Evolutionary conservation across 2,113 vertebrate genomes (phyloP).

Genomic region (Thryonomys swinderianus): DNA sequence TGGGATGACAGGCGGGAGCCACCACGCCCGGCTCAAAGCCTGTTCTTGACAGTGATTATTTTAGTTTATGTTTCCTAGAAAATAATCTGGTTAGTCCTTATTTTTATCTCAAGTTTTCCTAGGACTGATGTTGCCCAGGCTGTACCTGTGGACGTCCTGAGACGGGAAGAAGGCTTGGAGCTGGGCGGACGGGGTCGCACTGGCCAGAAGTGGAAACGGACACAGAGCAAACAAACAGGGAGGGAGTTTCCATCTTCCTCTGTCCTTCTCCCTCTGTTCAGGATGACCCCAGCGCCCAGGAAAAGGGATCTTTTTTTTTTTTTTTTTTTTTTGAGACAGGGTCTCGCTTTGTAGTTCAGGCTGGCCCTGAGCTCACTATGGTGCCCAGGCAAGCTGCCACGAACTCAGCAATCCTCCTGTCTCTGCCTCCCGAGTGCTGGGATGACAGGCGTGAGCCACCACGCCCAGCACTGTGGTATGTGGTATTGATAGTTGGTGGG

Average conservation of each 20-base stretch:
- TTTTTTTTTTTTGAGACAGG: too few species aligned
- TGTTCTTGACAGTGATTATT: not conserved
- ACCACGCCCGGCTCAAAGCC: not conserved
- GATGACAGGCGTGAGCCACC: too few species aligned
- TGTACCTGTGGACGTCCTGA: not conserved
- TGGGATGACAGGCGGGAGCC: not conserved
- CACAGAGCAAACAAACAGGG: fast-evolving
- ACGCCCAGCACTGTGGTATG: too few species aligned
- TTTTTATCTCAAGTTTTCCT: not conserved
- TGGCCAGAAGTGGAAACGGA: not conserved
- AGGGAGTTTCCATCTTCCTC: not conserved
- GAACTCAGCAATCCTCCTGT: too few species aligned
- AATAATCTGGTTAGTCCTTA: not conserved
- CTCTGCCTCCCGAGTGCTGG: too few species aligned
- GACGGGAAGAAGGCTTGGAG: not conserved
- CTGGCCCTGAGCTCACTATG: too few species aligned
- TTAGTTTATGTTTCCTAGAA: not conserved
- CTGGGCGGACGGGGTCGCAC: too few species aligned
- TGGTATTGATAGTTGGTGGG: too few species aligned
- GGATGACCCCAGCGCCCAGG: not conserved
- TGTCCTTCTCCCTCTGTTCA: fast-evolving
- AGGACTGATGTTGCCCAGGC: not conserved
- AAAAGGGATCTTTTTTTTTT: too few species aligned
- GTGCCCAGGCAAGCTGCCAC: too few species aligned
- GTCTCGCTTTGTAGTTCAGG: too few species aligned